Base-by-base conservation (phyloP, 2,113 vertebrate species). In the Neopipo cinnamomea region DNA sequence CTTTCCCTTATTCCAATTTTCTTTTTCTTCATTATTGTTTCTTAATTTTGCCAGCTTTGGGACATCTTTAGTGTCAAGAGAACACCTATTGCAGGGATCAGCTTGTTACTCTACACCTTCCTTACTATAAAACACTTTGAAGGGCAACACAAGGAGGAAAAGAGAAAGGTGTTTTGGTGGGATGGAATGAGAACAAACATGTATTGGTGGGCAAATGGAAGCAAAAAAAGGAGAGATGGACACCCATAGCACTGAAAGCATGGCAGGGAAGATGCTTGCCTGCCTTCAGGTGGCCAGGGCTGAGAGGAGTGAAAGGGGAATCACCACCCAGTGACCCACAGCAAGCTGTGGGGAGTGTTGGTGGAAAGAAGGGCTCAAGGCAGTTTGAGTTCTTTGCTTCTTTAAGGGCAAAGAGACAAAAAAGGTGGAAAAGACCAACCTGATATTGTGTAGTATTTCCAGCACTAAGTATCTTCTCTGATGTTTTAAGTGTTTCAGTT, bases 401-500 rank as follows among this genome's bases (percentile, higher is more conserved):
- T 67, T 90, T 62, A 81, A 62, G 59, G 47, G 56, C 28, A 90
- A 89, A 85, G 44, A 89, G 49, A 63, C 3, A 55, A 41, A 75
- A 50, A 74, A 77, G 6, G 24, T 61, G 12, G 33, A 75, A 81
- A 84, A 78, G 46, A 12, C 17, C 27, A 71, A 30, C 23, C 20
- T 84, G 81, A 72, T 61, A 56, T 56, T 67, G 56, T 47, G 39
- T 28, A 24, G 28, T 42, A 67, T 68, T 86, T 88, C 18, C 56
- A 58, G 28, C 18, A n/a, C 41, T 83, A 50, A 82, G 50, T 67
- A 50, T 61, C 49, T 94, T 68, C 35, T 88, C 59, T 56, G 42
- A 41, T 46, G 56, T 33, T 92, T 88, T 55, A 80, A 11, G 12
- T 12, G 14, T 25, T 77, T 91, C 84, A 84, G 90, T 93, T 94